phyloP scores from a whole-genome alignment of 30 jellyfish, hydroid and myxozoan genomes.

The Aurelia sp. region DNA sequence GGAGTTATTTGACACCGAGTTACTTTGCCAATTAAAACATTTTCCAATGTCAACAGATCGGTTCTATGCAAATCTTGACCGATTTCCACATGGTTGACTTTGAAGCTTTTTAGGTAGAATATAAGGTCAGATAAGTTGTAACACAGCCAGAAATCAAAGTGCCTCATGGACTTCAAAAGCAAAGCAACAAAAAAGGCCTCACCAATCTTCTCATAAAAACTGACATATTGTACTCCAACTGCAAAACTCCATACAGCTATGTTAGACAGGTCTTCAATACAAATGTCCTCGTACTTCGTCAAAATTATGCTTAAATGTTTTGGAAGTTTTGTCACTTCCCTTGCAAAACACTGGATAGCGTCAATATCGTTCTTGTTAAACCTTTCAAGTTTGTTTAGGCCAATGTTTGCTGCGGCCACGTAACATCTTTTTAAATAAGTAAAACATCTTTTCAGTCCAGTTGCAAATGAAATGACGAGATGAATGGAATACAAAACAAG shows the following conservation, averaged over 20 bases:
- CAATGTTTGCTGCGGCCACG: background rate
- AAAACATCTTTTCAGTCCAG: background rate
- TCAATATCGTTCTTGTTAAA: background rate
- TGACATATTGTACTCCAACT: conserved; percentile 23
- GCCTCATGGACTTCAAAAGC: too few relatives aligned
- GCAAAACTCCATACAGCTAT: conserved; percentile 32
- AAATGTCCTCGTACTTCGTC: background rate
- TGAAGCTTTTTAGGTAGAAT: too few relatives aligned
- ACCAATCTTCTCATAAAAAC: conserved; percentile 44
- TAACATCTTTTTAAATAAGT: background rate
- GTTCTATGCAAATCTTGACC: too few relatives aligned
- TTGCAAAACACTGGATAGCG: background rate
- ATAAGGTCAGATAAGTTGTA: too few relatives aligned
- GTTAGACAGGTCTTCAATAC: conserved; percentile 22
- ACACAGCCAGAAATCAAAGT: too few relatives aligned
- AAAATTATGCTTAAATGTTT: conserved; percentile 20
- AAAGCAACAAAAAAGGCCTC: background rate
- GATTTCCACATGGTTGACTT: too few relatives aligned
- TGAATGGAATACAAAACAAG: conserved; percentile 4
- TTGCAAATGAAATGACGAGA: background rate
- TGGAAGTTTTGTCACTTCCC: conserved; percentile 12
- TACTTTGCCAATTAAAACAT: too few relatives aligned
- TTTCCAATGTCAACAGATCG: too few relatives aligned
- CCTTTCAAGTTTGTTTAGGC: background rate
- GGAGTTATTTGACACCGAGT: too few relatives aligned